These are phyloP conservation scores for Macrophya alboannulata DNA, from an alignment of 2,888 invertebrate species.

Conservation along the genomic window DNA sequence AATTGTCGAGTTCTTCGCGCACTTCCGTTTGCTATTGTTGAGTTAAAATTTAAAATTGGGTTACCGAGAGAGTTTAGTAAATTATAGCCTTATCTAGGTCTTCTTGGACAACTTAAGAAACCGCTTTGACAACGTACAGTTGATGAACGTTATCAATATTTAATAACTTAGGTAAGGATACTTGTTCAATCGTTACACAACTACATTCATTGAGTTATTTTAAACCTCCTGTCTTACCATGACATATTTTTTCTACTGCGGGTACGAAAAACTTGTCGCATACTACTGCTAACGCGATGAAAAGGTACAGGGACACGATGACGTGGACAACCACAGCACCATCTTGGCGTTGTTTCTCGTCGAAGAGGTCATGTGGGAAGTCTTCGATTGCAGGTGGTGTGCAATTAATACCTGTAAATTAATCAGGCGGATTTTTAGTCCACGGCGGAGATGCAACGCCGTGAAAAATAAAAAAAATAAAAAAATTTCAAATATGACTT, in stretches of 20 bases:
- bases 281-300: slow-evolving; percentile 84
- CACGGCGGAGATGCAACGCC: background rate
- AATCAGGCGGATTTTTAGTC: background rate
- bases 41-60: slow-evolving; percentile 48
- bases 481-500: background rate
- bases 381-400: slow-evolving; percentile 84
- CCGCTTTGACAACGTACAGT: background rate
- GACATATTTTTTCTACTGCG: slow-evolving; percentile 84
- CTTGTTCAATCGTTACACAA: background rate
- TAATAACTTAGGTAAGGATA: background rate
- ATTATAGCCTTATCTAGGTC: background rate
- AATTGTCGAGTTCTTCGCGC: slow-evolving; percentile 42
- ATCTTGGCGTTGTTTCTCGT: slow-evolving; percentile 81
- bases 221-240: slow-evolving; percentile 79
- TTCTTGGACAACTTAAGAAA: slow-evolving; percentile 6
- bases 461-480: background rate
- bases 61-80: background rate
- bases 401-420: slow-evolving; percentile 78
- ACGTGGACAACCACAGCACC: slow-evolving; percentile 85
- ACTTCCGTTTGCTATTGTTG: slow-evolving; percentile 51
- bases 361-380: slow-evolving; percentile 84
- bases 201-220: background rate
- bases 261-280: slow-evolving; percentile 87
- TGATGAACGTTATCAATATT: slow-evolving; percentile 22
- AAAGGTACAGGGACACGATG: slow-evolving; percentile 84